A percentile compares a stretch with the other conserved stretches of the same genome.
Conservation (phyloP, 2,888 invertebrate genomes). For the Leucozona laternaria region DNA sequence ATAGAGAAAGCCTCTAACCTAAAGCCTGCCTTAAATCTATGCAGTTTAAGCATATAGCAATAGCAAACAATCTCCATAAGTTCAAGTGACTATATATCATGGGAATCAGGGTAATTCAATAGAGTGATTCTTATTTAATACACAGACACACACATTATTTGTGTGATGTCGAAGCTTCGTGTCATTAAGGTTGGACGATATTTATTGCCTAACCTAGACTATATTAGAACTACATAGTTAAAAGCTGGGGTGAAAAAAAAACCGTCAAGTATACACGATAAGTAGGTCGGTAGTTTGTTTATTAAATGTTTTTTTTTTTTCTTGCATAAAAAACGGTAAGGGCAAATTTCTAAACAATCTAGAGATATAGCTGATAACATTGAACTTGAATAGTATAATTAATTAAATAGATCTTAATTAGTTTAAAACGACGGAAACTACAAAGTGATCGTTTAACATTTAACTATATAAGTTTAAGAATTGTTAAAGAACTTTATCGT, state of each 20-base stretch:
- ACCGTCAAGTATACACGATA: neutral
- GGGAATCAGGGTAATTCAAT: conserved; percentile 10
- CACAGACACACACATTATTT: neutral
- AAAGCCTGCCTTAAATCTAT: neutral
- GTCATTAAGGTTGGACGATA: neutral
- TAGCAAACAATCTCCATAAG: conserved; percentile 10
- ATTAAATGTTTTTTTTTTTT: neutral
- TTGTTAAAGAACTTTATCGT: neutral
- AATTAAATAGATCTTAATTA: neutral
- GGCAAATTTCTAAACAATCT: neutral
- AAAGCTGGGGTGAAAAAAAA: neutral
- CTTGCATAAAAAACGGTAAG: neutral
- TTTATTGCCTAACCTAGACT: neutral
- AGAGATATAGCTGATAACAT: neutral
- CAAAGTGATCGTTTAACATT: neutral
- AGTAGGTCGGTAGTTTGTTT: conserved; percentile 1
- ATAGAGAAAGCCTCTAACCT: conserved; percentile 1
- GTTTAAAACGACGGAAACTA: neutral
- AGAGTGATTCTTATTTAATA: neutral
- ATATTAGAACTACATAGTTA: neutral
- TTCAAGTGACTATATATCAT: neutral
- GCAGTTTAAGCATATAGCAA: neutral
- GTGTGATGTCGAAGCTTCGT: neutral
- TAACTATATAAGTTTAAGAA: too few relatives aligned
- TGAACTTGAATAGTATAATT: neutral